Conservation (phyloP, 1,140 invertebrate genomes). For the Pectinophora gossypiella region DNA sequence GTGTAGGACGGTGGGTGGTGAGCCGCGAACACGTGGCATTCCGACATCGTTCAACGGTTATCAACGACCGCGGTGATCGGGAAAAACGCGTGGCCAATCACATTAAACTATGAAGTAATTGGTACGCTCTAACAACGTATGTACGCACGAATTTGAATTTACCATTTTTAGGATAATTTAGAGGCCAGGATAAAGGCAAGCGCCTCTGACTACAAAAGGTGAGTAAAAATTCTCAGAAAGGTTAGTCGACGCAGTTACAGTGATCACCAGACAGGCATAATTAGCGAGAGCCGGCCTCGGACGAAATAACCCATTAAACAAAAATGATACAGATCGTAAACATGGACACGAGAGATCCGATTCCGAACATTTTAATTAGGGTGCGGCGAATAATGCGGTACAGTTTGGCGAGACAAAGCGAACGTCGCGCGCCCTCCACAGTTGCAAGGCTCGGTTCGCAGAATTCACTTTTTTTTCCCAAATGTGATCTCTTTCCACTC, state of each 20-base stretch:
- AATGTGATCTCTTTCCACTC: conserved; percentile 28
- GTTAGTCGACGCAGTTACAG: not conserved
- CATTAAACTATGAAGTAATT: conserved; percentile 61
- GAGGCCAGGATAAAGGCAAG: not conserved
- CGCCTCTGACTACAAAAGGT: not conserved
- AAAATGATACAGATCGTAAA: conserved; percentile 64
- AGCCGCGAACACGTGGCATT: too few relatives aligned
- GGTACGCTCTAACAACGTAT: conserved; percentile 39
- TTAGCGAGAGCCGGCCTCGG: conserved; percentile 8
- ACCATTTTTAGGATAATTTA: conserved; percentile 6
- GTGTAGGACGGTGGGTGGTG: too few relatives aligned
- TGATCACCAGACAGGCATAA: conserved; percentile 2
- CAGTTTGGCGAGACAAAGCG: conserved; percentile 33
- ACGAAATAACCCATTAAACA: conserved; percentile 57
- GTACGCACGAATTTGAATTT: conserved; percentile 33
- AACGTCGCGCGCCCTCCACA: not conserved
- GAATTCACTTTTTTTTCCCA: conserved; percentile 23
- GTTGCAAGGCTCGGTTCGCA: conserved; percentile 11
- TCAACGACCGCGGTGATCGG: not conserved
- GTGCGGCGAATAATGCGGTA: conserved; percentile 33
- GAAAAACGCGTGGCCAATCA: conserved; percentile 39
- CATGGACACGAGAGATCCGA: conserved; percentile 37
- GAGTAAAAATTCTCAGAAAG: not conserved
- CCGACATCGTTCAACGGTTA: not conserved
- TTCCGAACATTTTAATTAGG: conserved; percentile 68